Evolutionary conservation across 2,888 invertebrate genomes (phyloP).

Genomic region (Latrodectus elegans): DNA sequence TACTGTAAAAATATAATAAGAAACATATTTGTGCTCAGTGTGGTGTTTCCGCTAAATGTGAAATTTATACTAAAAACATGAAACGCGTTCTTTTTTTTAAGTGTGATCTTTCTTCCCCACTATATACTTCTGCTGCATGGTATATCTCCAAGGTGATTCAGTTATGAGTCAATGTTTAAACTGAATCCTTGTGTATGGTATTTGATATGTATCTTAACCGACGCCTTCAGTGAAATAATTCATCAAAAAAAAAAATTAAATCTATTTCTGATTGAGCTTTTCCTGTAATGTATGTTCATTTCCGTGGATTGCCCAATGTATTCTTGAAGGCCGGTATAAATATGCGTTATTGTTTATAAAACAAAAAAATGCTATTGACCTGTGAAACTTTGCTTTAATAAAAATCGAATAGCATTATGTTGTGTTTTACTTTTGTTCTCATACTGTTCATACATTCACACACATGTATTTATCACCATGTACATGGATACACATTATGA

Average conservation of each 20-base stretch:
- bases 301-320: constrained; percentile 23
- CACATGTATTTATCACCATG: no score
- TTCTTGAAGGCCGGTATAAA: constrained; percentile 45
- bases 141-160: constrained; percentile 40
- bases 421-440: not conserved
- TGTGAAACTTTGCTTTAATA: constrained; percentile 64
- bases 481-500: no score
- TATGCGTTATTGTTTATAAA: constrained; percentile 58
- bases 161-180: constrained; percentile 49
- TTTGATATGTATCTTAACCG: constrained; percentile 34
- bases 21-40: constrained; percentile 54
- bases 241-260: constrained; percentile 24
- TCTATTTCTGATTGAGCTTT: constrained; percentile 67
- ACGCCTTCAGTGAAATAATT: constrained; percentile 29
- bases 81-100: constrained; percentile 12
- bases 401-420: constrained; percentile 44
- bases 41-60: constrained; percentile 53
- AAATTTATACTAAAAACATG: constrained; percentile 26
- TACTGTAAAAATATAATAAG: constrained; percentile 40
- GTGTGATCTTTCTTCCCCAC: constrained; percentile 1
- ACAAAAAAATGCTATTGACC: constrained; percentile 50
- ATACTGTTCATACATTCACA: no score
- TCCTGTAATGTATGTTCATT: constrained; percentile 49
- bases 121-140: constrained; percentile 24
- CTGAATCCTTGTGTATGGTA: constrained; percentile 41